phyloP scores from a whole-genome alignment of 2,113 vertebrate genomes.

The Chrysochloris asiatica region DNA sequence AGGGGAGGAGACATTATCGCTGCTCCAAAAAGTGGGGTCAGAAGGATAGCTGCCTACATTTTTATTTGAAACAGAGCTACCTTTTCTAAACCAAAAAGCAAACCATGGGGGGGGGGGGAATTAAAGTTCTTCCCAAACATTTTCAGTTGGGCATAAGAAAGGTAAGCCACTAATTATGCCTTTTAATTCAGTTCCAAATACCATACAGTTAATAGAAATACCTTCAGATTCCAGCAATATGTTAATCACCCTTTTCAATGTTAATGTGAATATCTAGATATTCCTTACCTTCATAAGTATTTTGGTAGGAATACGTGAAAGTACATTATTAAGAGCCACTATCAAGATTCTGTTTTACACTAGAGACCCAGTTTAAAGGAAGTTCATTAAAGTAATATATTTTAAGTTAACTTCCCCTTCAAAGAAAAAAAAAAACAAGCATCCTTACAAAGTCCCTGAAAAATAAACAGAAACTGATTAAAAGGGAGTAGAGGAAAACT shows the following conservation, averaged over 20 bases:
- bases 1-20: neutral
- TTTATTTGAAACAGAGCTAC: constrained; percentile 11
- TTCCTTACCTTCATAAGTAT: neutral
- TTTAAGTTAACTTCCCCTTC: constrained; percentile 31
- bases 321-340: neutral
- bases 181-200: neutral
- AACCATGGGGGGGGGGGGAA: neutral
- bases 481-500: neutral
- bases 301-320: neutral
- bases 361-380: constrained; percentile 7
- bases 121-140: neutral
- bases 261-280: neutral
- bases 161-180: neutral
- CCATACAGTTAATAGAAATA: neutral
- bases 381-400: neutral
- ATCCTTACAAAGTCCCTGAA: neutral
- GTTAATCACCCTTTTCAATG: neutral
- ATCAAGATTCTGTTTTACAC: neutral
- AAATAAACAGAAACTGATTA: constrained; percentile 8
- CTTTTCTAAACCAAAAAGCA: neutral
- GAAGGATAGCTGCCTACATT: neutral
- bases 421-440: neutral
- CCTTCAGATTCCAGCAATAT: neutral
- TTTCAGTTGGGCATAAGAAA: neutral
- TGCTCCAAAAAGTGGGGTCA: neutral